Conservation (phyloP, 2,888 invertebrate genomes). For the Oscheius onirici region DNA sequence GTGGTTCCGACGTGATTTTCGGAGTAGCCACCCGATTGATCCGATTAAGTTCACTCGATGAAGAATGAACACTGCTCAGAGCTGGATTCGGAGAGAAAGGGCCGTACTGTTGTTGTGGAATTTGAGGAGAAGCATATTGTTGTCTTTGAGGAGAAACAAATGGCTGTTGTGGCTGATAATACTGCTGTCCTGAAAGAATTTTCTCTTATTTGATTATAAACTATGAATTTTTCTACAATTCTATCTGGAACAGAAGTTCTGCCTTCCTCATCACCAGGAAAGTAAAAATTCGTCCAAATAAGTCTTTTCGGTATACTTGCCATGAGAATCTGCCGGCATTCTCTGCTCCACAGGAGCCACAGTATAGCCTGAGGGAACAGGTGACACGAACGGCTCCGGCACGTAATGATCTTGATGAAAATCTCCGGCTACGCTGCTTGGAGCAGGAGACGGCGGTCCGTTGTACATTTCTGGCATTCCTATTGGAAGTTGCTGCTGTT, state of each 20-base stretch:
- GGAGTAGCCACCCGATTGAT: background rate
- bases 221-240: too few species aligned
- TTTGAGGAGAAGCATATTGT: background rate
- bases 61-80: slow-evolving; percentile 1
- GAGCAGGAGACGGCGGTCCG: slow-evolving; percentile 38
- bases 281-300: too few species aligned
- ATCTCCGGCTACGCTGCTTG: slow-evolving; percentile 40
- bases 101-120: background rate
- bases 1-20: background rate
- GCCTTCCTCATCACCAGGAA: too few species aligned
- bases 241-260: too few species aligned
- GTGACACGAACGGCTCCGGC: background rate
- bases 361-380: background rate
- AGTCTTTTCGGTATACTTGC: too few species aligned
- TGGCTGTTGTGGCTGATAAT: background rate
- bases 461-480: background rate
- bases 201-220: too few species aligned
- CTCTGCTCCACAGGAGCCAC: too few species aligned
- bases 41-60: background rate
- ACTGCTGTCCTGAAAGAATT: too few species aligned
- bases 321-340: too few species aligned
- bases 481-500: background rate
- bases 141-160: background rate
- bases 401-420: background rate
- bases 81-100: background rate